Base-by-base conservation (phyloP, 2,113 vertebrate species). In the Aphelocoma coerulescens region DNA sequence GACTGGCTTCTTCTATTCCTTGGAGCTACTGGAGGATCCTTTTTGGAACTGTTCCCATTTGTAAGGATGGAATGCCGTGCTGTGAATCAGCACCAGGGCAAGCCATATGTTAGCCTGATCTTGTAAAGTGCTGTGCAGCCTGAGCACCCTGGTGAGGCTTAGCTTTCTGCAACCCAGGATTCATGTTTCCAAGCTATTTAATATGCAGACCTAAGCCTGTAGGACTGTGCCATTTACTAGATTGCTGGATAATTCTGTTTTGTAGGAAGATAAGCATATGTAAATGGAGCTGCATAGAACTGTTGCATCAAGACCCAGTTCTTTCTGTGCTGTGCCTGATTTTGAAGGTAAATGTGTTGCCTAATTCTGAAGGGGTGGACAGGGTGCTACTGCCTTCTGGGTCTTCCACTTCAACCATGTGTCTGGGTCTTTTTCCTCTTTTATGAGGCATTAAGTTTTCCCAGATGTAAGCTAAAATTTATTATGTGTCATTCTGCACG, bases 121-220 rank as follows among this genome's bases (percentile, higher is more conserved):
- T 66, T 63, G 59, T 80, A 11, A 93, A 91, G n/a, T 85, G 74
- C 91, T 73, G 41, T 48, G 44, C 87, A 85, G 68, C 74, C 54
- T 65, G 66, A 76, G 59, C 75, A 73, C 41, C 33, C 49, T 49
- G 41, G 18, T 65, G 81, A 87, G 74, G 41, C 81, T 94, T 59
- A 91, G 66, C 54, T 94, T 88, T 58, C 62, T 69, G 78, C 66
- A 75, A 2, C 44, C 14, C 68, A 65, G 58, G 54, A 7, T 78
- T 96, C 89, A 51, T 39, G 63, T 94, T 96, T 96, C 94, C 85
- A 62, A 82, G 46, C 37, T 46, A 39, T 95, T 91, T 89, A 83
- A 37, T 76, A 58, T 55, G 85, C 74, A 95, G 93, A 79, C 62
- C 23, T 76, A 83, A 89, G 57, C 63, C 66, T 76, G 33, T 74